Evolutionary conservation across 2,113 vertebrate genomes (phyloP).

Genomic region (Ammodytes dubius): DNA sequence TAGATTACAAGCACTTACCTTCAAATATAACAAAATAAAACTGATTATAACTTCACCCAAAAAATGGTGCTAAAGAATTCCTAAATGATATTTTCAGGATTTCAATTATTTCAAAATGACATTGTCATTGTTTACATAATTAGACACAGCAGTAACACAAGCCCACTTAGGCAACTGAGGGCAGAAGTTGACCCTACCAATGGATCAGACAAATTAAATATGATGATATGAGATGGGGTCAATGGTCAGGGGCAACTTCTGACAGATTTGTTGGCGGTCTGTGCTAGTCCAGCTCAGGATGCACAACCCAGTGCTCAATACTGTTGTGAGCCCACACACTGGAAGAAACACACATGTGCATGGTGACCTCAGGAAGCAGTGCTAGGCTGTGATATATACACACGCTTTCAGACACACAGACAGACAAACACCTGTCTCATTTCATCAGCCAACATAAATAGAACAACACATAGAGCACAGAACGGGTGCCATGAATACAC

Average conservation of each 20-base stretch:
- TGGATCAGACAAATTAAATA: constrained; percentile 3
- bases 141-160: constrained; percentile 47
- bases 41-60: not conserved
- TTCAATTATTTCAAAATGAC: not conserved
- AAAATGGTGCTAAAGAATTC: not conserved
- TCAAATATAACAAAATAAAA: not conserved
- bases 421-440: constrained; percentile 6
- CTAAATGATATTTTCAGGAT: not conserved
- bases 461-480: constrained; percentile 6
- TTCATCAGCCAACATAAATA: not conserved
- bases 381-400: constrained; percentile 29
- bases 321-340: constrained; percentile 47
- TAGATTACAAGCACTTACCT: constrained; percentile 13
- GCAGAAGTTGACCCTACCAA: constrained; percentile 62
- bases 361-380: constrained; percentile 65
- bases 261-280: constrained; percentile 8
- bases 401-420: constrained; percentile 15
- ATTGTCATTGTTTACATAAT: not conserved
- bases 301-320: constrained; percentile 30
- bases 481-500: constrained; percentile 39
- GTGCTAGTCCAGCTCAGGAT: constrained; percentile 25
- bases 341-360: constrained; percentile 53
- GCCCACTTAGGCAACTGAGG: constrained; percentile 49
- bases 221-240: constrained; percentile 6
- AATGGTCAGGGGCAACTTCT: constrained; percentile 61